Evolutionary conservation across 2,888 invertebrate genomes (phyloP), one percentile per base, ranked within the genome.

Genomic region (Sminthurides aquaticus): DNA sequence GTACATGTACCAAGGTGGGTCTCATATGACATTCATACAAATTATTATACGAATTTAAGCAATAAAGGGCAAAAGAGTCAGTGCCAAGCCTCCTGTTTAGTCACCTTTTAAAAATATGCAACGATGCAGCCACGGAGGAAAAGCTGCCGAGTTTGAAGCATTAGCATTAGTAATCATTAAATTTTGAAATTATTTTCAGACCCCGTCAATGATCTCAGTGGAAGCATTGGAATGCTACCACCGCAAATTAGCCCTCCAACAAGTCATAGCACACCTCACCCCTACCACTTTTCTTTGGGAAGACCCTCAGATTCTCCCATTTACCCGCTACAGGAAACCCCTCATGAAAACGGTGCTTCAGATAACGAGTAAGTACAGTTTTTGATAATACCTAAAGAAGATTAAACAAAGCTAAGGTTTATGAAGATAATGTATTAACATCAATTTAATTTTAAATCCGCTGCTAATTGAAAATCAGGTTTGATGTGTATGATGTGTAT

Each of bases 191-290:
- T 25, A 15, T 54, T 62, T 66, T 34, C 54, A 69, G 70, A 72
- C 57, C 67, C 69, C 60, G 71, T 69, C 20, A 72, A 72, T 68
- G 72, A 72, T 71, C 69, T 72, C 69, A 72, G 66, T 68, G 72
- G 70, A 26, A 67, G 67, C 27, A 64, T 64, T 22, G 65, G 64
- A 1, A 34, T 64, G 49, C 60, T 66, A 20, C 64, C 65, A 43
- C 65, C 68, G n/a, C 64, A 60, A 57, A 61, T 65, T 58, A 60
- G 62, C 49, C 60, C 63, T 61, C 69, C 67, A 22, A 62, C 62
- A 57, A 57, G 64, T 49, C 69, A 66, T 56, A 62, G 65, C 29
- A 64, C 66, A 3, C 67, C 65, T 2, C 69, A 65, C 52, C 64
- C 61, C 3, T 67, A 65, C 28, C 65, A 67, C 18, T 49, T 55